A percentile compares a stretch with the other conserved stretches of the same genome.
Conservation (phyloP, 1,140 invertebrate species). For the Cydia pomonella region DNA sequence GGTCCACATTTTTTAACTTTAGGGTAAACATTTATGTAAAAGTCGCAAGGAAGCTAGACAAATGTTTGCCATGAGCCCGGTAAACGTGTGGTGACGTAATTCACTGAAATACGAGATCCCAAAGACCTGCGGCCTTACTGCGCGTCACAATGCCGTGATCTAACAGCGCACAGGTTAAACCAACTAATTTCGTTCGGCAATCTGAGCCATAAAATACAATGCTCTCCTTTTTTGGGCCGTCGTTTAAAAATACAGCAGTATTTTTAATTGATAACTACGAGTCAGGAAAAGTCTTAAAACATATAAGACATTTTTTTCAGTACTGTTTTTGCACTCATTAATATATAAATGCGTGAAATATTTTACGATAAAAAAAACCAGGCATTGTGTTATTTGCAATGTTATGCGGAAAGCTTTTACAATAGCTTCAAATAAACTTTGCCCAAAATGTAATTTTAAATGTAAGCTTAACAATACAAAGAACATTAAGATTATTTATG, state of each 20-base stretch:
- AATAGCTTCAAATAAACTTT: not conserved
- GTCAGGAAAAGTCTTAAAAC: not conserved
- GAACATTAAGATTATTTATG: not conserved
- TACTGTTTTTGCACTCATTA: not conserved
- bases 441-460: not conserved
- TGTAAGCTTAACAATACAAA: not conserved
- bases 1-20: constrained; percentile 14
- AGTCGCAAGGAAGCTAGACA: constrained; percentile 22
- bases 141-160: not conserved
- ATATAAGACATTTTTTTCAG: not conserved
- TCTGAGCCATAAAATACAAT: not conserved
- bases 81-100: constrained; percentile 35
- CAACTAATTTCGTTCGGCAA: not conserved
- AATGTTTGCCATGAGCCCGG: constrained; percentile 25
- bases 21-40: constrained; percentile 22
- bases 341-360: not conserved
- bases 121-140: not conserved
- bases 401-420: not conserved
- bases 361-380: too few species aligned
- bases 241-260: not conserved
- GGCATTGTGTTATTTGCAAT: not conserved
- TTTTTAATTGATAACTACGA: not conserved
- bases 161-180: not conserved
- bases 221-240: too few species aligned
- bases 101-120: constrained; percentile 17